Evolutionary conservation across 2,113 vertebrate species (phyloP).

Genomic region (Saguinus imperator): DNA sequence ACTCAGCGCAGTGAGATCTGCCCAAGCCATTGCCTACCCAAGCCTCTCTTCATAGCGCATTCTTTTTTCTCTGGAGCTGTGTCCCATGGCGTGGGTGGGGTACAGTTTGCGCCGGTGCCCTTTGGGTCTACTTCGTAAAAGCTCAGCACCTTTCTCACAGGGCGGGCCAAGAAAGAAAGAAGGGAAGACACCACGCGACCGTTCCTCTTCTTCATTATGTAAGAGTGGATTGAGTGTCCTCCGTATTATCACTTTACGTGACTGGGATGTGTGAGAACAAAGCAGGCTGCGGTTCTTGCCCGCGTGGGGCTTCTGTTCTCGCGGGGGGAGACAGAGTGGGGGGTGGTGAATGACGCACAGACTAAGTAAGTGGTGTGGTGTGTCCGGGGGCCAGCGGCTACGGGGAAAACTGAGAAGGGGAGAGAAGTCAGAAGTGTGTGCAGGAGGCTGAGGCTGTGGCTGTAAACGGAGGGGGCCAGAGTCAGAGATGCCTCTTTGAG

Average conservation of each 20-base stretch:
- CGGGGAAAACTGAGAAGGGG: accelerated
- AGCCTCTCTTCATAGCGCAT: accelerated
- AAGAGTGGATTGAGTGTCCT: too few species aligned
- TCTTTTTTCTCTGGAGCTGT: accelerated
- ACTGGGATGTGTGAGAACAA: not conserved
- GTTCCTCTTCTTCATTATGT: not conserved
- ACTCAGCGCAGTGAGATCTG: not conserved
- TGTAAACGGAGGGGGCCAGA: too few species aligned
- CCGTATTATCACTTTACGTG: accelerated
- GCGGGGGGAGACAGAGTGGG: not conserved
- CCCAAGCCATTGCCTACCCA: accelerated
- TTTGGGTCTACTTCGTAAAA: not conserved
- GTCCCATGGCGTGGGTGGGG: accelerated
- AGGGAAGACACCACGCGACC: not conserved
- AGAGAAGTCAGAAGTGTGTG: too few species aligned
- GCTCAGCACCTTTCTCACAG: not conserved
- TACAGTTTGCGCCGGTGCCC: not conserved
- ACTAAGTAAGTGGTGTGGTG: accelerated
- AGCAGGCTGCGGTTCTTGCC: not conserved
- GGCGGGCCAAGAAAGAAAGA: not conserved
- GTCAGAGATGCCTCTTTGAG: too few species aligned
- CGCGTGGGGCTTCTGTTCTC: accelerated
- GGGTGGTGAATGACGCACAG: not conserved
- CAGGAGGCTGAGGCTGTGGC: too few species aligned
- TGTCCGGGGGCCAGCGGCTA: accelerated